Evolutionary conservation across 2,888 invertebrate species (phyloP).

Genomic region (Pterobdella sp.): DNA sequence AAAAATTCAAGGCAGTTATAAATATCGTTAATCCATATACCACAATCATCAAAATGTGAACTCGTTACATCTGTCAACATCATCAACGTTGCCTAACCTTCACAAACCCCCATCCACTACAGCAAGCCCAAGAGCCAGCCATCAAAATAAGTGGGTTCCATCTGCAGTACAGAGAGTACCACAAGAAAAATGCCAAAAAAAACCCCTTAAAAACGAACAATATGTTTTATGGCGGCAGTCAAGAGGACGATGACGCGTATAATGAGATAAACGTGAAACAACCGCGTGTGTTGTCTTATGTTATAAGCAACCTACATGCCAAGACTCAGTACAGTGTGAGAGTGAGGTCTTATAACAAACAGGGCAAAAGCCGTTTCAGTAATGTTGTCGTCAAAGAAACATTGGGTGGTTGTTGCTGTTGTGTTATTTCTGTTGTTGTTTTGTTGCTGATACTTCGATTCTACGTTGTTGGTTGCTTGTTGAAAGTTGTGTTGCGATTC

Average conservation of each 20-base stretch:
- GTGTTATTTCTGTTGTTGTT: not conserved
- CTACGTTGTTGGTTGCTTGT: no score
- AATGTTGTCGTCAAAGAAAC: constrained; percentile 18
- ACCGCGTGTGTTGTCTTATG: not conserved
- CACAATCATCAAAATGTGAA: no score
- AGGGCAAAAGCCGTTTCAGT: constrained; percentile 17
- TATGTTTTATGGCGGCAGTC: not conserved
- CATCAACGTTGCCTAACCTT: not conserved
- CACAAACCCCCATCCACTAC: not conserved
- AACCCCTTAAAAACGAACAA: not conserved
- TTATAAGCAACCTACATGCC: constrained; percentile 1
- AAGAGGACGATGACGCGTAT: not conserved
- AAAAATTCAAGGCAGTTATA: no score
- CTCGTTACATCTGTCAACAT: no score
- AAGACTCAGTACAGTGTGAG: constrained; percentile 17
- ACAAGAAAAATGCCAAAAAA: constrained; percentile 2
- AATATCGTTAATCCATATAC: no score
- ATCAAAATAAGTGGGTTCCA: not conserved
- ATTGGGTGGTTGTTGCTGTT: not conserved
- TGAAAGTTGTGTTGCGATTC: no score
- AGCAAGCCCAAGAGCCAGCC: not conserved
- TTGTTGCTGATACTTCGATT: no score
- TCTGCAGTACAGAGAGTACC: constrained; percentile 5
- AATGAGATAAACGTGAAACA: constrained; percentile 5
- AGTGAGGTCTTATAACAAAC: constrained; percentile 17